Evolutionary conservation across 1,140 invertebrate species (phyloP).

Genomic region (Caenorhabditis brenneri): DNA sequence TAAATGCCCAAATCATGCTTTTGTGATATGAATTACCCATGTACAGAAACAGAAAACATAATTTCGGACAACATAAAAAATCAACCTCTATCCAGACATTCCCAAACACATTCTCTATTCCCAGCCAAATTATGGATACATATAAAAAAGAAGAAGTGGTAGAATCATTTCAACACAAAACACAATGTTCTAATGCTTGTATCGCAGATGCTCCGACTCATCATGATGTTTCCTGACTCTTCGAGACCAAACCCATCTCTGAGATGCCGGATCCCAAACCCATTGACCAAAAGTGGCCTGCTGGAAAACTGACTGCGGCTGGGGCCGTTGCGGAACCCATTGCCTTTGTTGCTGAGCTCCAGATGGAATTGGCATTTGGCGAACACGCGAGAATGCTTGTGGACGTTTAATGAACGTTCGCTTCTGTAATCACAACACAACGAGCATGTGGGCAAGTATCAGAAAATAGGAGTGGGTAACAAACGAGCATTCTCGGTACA

Average conservation of each 20-base stretch:
- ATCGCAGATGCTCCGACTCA: not conserved
- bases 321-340: conserved; percentile 26
- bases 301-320: conserved; percentile 8
- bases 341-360: not conserved
- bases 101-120: not conserved
- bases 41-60: too few relatives aligned
- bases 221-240: not conserved
- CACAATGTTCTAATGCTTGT: conserved; percentile 26
- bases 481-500: not conserved
- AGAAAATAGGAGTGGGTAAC: not conserved
- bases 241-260: conserved; percentile 44
- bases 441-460: conserved; percentile 30
- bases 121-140: not conserved
- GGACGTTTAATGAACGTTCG: conserved; percentile 33
- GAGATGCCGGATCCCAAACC: conserved; percentile 42
- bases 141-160: not conserved
- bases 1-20: not conserved
- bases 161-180: not conserved
- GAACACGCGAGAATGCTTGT: conserved; percentile 49
- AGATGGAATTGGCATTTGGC: conserved; percentile 50
- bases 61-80: not conserved
- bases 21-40: not conserved
- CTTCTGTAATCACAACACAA: conserved; percentile 44
- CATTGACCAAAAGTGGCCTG: conserved; percentile 44
- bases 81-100: conserved; percentile 37